Evolutionary conservation across 2,888 invertebrate species (phyloP), one percentile per base, ranked within the genome.

Genomic region (Drosophila putrida): DNA sequence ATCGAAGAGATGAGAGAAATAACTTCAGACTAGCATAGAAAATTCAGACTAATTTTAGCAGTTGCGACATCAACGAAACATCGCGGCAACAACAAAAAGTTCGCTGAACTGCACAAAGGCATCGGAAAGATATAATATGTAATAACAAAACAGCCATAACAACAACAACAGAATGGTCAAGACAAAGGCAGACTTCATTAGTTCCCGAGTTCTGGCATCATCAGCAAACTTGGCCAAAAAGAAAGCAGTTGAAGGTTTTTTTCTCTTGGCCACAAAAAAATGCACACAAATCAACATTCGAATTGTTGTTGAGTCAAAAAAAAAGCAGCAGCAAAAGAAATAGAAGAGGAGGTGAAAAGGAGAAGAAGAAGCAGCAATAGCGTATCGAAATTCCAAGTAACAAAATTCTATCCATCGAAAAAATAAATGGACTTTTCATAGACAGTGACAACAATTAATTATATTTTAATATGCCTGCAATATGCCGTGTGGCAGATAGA

Each of bases 381-480:
- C 69, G 49, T 59, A 75, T 38, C 57, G 46, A 76, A 87, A 87
- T 84, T 84, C 82, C 71, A 58, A 66, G 66, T 64, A 65, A 71
- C 35, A 43, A 53, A 66, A 62, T 63, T 67, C 59, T 36, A 55
- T 38, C 62, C 27, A 62, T 51, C 51, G 67, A 59, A 66, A 69
- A 82, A 69, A 82, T 78, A 83, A 85, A 87, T 84, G 66, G 80
- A 84, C 78, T 85, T 85, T 82, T 87, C 73, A 84, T 80, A 78
- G 80, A 82, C 82, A 82, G 82, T 84, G 84, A 88, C 85, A 88
- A 88, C 88, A 86, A 85, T 85, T 85, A 85, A 85, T 85, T 85
- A 87, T 83, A 75, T 78, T 83, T 85, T 85, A 81, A 88, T 84
- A 85, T 85, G 80, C 82, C 70, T 73, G 76, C 79, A 78, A 64